A percentile compares a stretch with the other conserved stretches of the same genome.
Evolutionary conservation across 2,888 invertebrate species (phyloP).

Genomic region (Pristionchus fissidentatus): DNA sequence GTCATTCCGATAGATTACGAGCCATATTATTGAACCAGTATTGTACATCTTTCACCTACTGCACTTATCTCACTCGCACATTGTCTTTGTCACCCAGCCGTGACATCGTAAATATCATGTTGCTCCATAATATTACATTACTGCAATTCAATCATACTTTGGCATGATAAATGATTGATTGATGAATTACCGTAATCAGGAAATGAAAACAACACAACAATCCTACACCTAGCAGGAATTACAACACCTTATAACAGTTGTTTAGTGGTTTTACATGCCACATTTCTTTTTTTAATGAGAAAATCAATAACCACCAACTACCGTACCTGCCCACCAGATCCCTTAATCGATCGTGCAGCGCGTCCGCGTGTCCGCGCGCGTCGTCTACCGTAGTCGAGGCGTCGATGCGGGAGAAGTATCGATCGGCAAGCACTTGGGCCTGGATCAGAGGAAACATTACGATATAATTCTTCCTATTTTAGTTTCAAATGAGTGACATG

Average conservation of each 20-base stretch:
- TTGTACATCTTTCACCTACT: no score
- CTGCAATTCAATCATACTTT: no score
- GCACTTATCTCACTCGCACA: no score
- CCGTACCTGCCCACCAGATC: conserved; percentile 45
- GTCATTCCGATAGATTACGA: no score
- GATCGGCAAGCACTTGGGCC: conserved; percentile 25
- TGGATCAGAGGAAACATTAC: background rate
- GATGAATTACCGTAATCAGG: background rate
- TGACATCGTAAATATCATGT: no score
- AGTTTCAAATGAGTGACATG: no score
- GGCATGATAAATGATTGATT: no score
- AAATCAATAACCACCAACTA: background rate
- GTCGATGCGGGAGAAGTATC: conserved; percentile 6
- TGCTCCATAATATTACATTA: no score
- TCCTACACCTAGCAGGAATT: background rate
- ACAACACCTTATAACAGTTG: background rate
- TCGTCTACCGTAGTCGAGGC: conserved; percentile 40
- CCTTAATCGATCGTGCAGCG: conserved; percentile 26
- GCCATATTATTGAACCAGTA: no score
- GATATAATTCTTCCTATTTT: no score
- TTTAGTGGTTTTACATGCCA: background rate
- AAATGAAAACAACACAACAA: no score
- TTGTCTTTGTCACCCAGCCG: no score
- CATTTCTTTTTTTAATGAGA: background rate
- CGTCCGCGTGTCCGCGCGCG: conserved; percentile 39